Evolutionary conservation across 2,113 vertebrate genomes (phyloP).

Genomic region (Periophthalmus modestus): DNA sequence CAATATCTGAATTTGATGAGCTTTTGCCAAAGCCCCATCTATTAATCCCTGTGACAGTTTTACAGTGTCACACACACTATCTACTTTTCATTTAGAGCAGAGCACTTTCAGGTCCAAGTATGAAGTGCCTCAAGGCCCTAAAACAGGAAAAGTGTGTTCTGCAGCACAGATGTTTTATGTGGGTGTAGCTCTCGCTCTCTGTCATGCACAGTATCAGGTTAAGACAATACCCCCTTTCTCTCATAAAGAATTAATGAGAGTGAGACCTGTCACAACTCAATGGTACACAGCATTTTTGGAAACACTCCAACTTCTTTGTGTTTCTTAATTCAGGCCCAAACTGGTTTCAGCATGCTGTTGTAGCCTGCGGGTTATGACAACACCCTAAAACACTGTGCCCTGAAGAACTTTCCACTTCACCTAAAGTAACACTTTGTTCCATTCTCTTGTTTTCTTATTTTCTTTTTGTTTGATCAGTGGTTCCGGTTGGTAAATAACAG

Average conservation of each 20-base stretch:
- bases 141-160: constrained; percentile 20
- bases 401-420: not conserved
- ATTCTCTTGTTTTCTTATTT: not conserved
- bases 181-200: constrained; percentile 17
- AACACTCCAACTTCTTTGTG: constrained; percentile 10
- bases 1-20: not conserved
- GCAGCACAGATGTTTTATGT: constrained; percentile 9
- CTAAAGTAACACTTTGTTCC: not conserved
- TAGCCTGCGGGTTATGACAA: constrained; percentile 15
- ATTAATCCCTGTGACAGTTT: constrained; percentile 29
- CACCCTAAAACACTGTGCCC: constrained; percentile 27
- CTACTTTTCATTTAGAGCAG: constrained; percentile 16
- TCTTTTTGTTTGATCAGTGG: not conserved
- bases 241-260: not conserved
- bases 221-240: constrained; percentile 10
- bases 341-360: constrained; percentile 22
- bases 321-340: constrained; percentile 30
- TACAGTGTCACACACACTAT: constrained; percentile 11
- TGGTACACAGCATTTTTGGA: constrained; percentile 3
- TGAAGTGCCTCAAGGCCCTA: constrained; percentile 13
- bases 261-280: constrained; percentile 12
- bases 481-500: not conserved
- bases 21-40: constrained; percentile 11
- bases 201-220: not conserved
- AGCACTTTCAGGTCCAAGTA: constrained; percentile 16